Base-by-base conservation (phyloP, 2,797 vertebrate genomes). In the Moxostoma hubbsi region DNA sequence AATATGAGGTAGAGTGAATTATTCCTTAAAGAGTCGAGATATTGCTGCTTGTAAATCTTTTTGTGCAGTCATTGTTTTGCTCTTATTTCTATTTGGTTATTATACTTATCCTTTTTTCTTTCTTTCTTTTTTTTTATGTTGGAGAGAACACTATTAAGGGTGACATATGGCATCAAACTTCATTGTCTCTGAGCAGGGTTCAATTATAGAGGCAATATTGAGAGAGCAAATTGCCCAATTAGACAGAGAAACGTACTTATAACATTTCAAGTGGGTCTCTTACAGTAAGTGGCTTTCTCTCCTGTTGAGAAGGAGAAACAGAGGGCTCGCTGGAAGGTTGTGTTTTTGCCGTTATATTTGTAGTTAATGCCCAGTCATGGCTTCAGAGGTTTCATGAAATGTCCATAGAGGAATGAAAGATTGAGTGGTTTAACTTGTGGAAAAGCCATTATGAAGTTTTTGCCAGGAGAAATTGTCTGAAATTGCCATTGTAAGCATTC, bases 141-240 rank as follows among this genome's bases (percentile, higher is more conserved):
- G 43, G 65, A 66, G 57, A 55, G 43, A 81, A 24, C 7, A 61
- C 81, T 55, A 84, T 85, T 77, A 82, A 72, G 46, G 66, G 75
- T 86, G 84, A 83, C 82, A 81, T 79, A 75, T 71, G 75, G 77
- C 81, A 85, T 87, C 83, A 87, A 86, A 88, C 84, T 81, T 85
- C 64, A 84, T 86, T 80, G 80, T 71, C 59, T 59, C 36, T 73
- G 78, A 70, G 74, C 53, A 75, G 36, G 57, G 80, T 79, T 82
- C 69, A 81, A 84, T 79, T 76, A 73, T 47, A 68, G 73, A 67
- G 70, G 82, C 73, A 73, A 65, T 73, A 77, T 66, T 64, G 65
- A 72, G 67, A 18, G 69, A 83, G 79, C 16, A 82, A 87, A 86
- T 85, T 83, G 82, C 46, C 84, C 82, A 86, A 88, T 88, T 88